Evolutionary conservation across 2,797 vertebrate genomes (phyloP).

Genomic region (Tauraco hartlaubi): DNA sequence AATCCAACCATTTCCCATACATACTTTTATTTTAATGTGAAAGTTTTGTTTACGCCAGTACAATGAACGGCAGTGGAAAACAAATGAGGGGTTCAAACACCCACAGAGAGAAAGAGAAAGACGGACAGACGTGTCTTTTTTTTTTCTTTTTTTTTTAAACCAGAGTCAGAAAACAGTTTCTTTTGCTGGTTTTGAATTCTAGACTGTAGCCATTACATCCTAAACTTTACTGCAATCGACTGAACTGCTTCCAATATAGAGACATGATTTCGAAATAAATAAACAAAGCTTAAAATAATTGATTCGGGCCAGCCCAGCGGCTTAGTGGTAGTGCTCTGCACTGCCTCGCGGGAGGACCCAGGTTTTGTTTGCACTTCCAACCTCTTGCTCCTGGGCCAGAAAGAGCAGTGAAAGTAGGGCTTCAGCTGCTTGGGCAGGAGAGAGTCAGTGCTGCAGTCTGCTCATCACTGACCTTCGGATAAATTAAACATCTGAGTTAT

Average conservation of each 20-base stretch:
- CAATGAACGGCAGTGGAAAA: slow-evolving; percentile 56
- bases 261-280: slow-evolving; percentile 83
- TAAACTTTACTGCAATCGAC: slow-evolving; percentile 69
- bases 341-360: slow-evolving; percentile 65
- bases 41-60: slow-evolving; percentile 65
- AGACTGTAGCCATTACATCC: slow-evolving; percentile 72
- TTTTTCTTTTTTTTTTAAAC: slow-evolving; percentile 51
- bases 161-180: slow-evolving; percentile 61
- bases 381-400: slow-evolving; percentile 42
- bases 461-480: slow-evolving; percentile 56
- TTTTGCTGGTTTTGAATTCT: slow-evolving; percentile 70
- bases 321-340: slow-evolving; percentile 71
- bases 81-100: slow-evolving; percentile 68
- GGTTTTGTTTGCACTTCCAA: slow-evolving; percentile 44
- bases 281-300: slow-evolving; percentile 67
- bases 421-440: slow-evolving; percentile 35
- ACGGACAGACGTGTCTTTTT: slow-evolving; percentile 17
- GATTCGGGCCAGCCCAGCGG: slow-evolving; percentile 76
- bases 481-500: slow-evolving; percentile 70
- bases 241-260: slow-evolving; percentile 72
- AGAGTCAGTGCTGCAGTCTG: slow-evolving; percentile 52
- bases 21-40: slow-evolving; percentile 70
- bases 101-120: slow-evolving; percentile 31
- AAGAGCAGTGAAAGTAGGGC: slow-evolving; percentile 38
- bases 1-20: slow-evolving; percentile 75